A percentile compares a stretch with the other conserved stretches of the same genome.
These are phyloP conservation scores for Epinotia ramella DNA, from an alignment of 2,888 invertebrate genomes.

Conservation along the genomic window DNA sequence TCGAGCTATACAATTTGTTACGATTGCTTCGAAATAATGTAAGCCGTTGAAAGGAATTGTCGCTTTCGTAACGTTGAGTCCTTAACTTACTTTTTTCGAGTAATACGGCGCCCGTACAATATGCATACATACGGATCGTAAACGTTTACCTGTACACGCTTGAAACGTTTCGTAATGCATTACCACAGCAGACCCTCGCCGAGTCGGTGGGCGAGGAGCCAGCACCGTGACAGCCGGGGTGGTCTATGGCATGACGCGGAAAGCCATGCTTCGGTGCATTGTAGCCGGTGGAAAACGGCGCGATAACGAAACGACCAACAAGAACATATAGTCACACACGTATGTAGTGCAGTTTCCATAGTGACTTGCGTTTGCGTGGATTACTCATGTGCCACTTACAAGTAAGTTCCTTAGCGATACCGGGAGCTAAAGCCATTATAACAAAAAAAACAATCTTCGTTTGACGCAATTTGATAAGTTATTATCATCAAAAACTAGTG, in stretches of 20 bases:
- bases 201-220: constrained; percentile 57
- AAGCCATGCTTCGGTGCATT: constrained; percentile 75
- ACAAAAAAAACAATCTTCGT: constrained; percentile 57
- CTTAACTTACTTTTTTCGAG: constrained; percentile 30
- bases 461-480: constrained; percentile 81
- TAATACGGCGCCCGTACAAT: constrained; percentile 50
- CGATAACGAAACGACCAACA: constrained; percentile 56
- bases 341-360: not conserved
- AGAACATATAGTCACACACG: constrained; percentile 49
- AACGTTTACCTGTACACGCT: constrained; percentile 49
- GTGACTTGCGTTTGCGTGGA: not conserved
- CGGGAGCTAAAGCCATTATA: constrained; percentile 22
- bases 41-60: not conserved
- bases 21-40: constrained; percentile 13
- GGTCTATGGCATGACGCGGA: constrained; percentile 77
- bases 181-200: constrained; percentile 48
- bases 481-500: constrained; percentile 72
- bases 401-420: constrained; percentile 20
- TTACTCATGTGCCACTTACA: not conserved
- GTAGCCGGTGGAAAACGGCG: constrained; percentile 65
- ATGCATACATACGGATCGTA: constrained; percentile 48
- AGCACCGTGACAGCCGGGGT: constrained; percentile 82
- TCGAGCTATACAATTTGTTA: not conserved
- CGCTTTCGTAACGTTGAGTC: constrained; percentile 36
- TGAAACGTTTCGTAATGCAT: constrained; percentile 54